Percentiles rank a stretch among this genome's conserved stretches.
phyloP scores from a whole-genome alignment of 2,113 vertebrate genomes.

The Microtus pennsylvanicus region DNA sequence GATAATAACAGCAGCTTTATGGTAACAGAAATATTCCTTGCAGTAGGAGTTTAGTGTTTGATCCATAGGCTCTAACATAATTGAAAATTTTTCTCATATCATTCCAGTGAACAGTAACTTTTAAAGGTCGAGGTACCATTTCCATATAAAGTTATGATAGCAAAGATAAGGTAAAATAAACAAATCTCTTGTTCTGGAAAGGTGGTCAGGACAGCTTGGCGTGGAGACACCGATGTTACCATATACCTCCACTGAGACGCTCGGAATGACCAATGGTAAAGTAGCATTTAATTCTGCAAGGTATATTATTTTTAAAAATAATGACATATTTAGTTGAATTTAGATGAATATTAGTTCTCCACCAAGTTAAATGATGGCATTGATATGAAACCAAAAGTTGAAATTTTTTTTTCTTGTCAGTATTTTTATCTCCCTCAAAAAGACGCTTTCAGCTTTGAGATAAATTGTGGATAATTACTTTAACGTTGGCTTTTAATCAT shows the following conservation, averaged over 20 bases:
- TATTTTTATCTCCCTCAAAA: constrained; percentile 47
- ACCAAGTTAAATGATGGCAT: not conserved
- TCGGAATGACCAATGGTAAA: not conserved
- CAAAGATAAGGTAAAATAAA: not conserved
- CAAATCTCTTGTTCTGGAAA: not conserved
- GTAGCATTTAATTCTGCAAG: not conserved
- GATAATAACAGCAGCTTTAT: not conserved
- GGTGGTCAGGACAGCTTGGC: not conserved
- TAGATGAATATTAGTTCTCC: not conserved
- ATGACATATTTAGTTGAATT: not conserved
- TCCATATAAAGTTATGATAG: not conserved
- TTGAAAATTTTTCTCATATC: constrained; percentile 20
- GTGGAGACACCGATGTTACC: not conserved
- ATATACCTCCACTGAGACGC: not conserved
- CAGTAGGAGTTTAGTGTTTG: constrained; percentile 12
- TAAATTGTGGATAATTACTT: not conserved
- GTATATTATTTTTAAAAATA: not conserved
- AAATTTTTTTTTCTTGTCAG: constrained; percentile 1
- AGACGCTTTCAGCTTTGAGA: not conserved
- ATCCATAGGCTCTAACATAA: not conserved
- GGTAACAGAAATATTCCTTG: constrained; percentile 32
- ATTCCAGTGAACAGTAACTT: not conserved
- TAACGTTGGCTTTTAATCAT: not conserved
- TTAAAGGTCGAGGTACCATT: not conserved
- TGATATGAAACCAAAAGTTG: constrained; percentile 5